Conservation (phyloP, 2,888 invertebrate species). For the Uloborus plumipes region DNA sequence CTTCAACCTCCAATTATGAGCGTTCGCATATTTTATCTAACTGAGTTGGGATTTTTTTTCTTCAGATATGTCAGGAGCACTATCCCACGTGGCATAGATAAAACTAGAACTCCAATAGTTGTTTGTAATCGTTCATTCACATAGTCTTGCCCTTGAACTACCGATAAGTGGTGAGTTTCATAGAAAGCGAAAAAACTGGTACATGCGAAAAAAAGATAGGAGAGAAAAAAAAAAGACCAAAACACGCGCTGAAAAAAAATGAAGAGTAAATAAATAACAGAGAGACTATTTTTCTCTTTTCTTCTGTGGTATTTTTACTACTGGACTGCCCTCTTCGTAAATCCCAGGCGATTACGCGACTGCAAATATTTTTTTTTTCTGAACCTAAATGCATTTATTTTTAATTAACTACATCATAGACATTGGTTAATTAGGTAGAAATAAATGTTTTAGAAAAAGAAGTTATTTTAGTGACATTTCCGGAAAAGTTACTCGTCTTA, state of each 20-base stretch:
- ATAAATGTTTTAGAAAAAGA: no score
- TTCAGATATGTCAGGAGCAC: no score
- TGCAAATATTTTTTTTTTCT: neutral
- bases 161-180: conserved; percentile 36
- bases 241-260: neutral
- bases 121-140: conserved; percentile 57
- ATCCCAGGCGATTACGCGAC: neutral
- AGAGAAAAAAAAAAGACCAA: conserved; percentile 5
- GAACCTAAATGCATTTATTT: neutral
- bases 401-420: neutral
- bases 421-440: no score
- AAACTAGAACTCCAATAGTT: conserved; percentile 36
- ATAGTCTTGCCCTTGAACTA: conserved; percentile 38
- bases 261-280: conserved; percentile 2
- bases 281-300: no score
- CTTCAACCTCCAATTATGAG: no score
- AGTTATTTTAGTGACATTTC: no score
- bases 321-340: no score
- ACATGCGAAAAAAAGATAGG: conserved; percentile 16
- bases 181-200: conserved; percentile 55
- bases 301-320: no score
- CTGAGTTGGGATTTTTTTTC: no score
- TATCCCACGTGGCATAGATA: conserved; percentile 32
- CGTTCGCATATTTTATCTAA: no score
- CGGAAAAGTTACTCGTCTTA: no score